Conservation (phyloP, 2,113 vertebrate genomes). For the Thomomys bottae region DNA sequence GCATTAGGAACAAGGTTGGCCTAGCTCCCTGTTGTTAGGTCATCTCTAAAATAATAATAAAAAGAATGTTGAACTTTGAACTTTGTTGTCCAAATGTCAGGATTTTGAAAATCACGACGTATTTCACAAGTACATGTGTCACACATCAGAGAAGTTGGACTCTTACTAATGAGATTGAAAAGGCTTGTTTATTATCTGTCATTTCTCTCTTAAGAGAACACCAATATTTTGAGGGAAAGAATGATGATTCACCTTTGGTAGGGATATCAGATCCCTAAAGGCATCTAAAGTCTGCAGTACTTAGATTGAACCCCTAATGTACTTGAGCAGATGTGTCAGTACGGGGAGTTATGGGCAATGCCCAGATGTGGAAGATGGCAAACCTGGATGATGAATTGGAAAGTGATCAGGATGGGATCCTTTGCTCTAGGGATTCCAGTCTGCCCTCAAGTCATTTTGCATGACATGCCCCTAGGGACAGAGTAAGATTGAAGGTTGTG, state of each 20-base stretch:
- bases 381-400: no score
- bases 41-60: constrained; percentile 1
- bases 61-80: neutral
- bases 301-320: neutral
- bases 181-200: neutral
- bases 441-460: neutral
- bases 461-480: neutral
- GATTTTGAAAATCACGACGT: neutral
- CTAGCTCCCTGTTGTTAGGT: neutral
- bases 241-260: neutral
- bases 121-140: neutral
- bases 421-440: neutral
- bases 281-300: neutral
- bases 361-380: no score
- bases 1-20: neutral
- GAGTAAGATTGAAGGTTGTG: neutral
- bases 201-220: neutral
- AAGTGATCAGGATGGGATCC: no score
- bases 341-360: neutral
- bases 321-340: neutral
- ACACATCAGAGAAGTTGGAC: neutral
- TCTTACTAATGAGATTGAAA: neutral
- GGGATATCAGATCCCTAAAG: neutral
- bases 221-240: neutral
- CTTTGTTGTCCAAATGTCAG: neutral